Evolutionary conservation across 1,140 invertebrate genomes (phyloP), one percentile per base, ranked within the genome.

Genomic region (Drosophila pseudoobscura): DNA sequence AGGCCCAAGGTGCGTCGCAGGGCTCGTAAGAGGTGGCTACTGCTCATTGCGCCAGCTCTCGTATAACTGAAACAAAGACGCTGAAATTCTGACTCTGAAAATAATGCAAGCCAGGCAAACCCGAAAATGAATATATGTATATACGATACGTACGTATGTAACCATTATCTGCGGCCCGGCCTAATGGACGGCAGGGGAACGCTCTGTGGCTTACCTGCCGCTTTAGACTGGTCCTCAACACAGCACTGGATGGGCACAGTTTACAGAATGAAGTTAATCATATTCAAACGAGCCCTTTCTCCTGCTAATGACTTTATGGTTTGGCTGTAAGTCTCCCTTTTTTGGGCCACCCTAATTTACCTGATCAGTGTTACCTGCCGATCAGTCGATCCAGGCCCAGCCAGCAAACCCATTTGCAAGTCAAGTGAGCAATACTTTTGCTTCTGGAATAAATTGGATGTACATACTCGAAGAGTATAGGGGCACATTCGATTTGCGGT

Each of bases 21-120:
- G 15, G 85, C 77, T 26, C 59, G 60, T 17, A 80, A 35, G 55
- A 90, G 24, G 59, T 80, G 80, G 29, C 51, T 62, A 41, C 83
- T 68, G 51, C 65, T 64, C 84, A 87, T 87, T 39, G 71, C 70
- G 70, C 43, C 52, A 52, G 70, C 61, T 75, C 56, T 53, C 56
- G 45, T 56, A 57, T 55, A 68, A 85, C 82, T 85, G 75, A 85
- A 65, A 66, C 61, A 56, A 61, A 66, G 61, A 55, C 43, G 39
- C 50, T 54, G 47, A 52, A 29, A 50, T 26, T 26, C 24, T 6
- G 24, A 53, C 57, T 2, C 31, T 54, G 41, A 24, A 50, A 76
- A 50, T 29, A 78, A 78, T 66, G 58, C 75, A 61, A 78, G 66
- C 50, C 56, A 80, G 70, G 74, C 73, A 75, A 78, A 71, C 75